Base-by-base conservation (phyloP, 1,140 invertebrate species). In the Drosophila kepulauana region DNA sequence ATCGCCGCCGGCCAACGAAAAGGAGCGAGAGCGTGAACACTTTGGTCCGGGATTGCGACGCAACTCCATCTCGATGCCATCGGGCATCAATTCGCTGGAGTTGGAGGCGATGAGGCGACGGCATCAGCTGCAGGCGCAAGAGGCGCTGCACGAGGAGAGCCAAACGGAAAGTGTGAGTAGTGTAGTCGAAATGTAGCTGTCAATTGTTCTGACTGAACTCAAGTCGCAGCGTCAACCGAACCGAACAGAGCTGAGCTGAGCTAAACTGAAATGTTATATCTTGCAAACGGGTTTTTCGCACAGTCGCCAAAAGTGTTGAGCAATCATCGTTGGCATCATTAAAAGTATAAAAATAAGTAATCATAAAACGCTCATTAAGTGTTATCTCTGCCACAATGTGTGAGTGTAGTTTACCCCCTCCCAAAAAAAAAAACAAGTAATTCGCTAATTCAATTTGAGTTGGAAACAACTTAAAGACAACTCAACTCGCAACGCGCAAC, bases 41-140 rank as follows among this genome's bases (percentile, higher is more conserved):
- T 89, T 89, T 56, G 38, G 51, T 5, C 85, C 68, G 0, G 86
- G 85, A 4, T 61, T 92, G 10, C 64, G 91, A 1, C 78, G 91
- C 2, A 92, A 92, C 65, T 92, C 91, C 1, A 92, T 92, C 25
- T 92, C 91, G 2, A 41, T 92, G 82, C 91, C 91, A 6, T 81
- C 81, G 75, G 91, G 91, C 38, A 90, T 92, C 1, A 91, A 92
- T 61, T 78, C 86, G 11, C 45, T 92, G 45, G 91, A 92, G 8
- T 41, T 92, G 64, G 91, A 92, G 57, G 82, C 85, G 3, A 15
- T 92, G 41, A 75, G 91, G 7, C 58, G 88, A 20, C 75, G 86
- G 13, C 90, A 92, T 43, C 91, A 92, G 66, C 86, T 92, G 91
- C 91, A 91, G 45, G 71, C 82, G 1, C 87, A 92, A 56, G 91